Conservation (phyloP, 2,797 vertebrate species). For the Tiaroga cobitis region DNA sequence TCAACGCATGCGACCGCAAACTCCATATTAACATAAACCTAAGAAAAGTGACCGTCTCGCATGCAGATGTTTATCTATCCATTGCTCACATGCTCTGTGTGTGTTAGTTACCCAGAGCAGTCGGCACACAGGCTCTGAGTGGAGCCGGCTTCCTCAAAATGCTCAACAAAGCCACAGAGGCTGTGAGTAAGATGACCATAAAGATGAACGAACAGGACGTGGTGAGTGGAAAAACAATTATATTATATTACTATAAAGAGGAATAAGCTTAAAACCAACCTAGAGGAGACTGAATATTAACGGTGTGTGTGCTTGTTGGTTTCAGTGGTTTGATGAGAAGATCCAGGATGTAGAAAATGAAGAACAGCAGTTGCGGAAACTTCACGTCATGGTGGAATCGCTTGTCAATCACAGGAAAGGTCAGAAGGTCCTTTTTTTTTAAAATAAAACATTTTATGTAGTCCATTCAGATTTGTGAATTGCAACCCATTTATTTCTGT, state of each 20-base stretch:
- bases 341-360: constrained; percentile 95
- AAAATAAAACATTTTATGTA: too few relatives aligned
- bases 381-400: constrained; percentile 88
- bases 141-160: constrained; percentile 97
- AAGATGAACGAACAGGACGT: constrained; percentile 98
- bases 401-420: constrained; percentile 95
- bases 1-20: neutral
- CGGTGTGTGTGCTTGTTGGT: constrained; percentile 20
- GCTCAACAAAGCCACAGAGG: constrained; percentile 95
- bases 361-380: constrained; percentile 92
- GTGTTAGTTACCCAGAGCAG: constrained; percentile 89
- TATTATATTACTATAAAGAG: neutral
- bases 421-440: constrained; percentile 58
- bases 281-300: neutral
- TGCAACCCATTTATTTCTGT: neutral
- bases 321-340: constrained; percentile 99
- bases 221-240: constrained; percentile 77
- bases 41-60: neutral
- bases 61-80: neutral
- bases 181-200: constrained; percentile 99
- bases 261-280: neutral
- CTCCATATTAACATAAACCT: neutral
- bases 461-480: neutral
- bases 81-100: neutral
- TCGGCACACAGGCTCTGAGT: constrained; percentile 91